These are phyloP conservation scores for Sinella curviseta DNA, from an alignment of 1,140 invertebrate species.

Conservation along the genomic window DNA sequence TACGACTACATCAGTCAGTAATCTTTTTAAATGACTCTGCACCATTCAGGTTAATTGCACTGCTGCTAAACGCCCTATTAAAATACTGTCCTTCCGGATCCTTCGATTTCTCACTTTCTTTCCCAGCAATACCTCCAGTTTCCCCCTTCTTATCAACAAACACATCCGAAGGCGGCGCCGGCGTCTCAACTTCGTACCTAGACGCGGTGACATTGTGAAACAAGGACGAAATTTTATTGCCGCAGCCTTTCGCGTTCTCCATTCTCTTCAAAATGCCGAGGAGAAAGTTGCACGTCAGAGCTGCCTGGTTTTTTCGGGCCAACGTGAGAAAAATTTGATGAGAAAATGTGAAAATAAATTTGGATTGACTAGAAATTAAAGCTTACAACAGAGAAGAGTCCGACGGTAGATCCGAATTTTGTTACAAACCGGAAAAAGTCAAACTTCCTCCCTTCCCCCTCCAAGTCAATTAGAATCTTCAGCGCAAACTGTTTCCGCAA, in stretches of 20 bases:
- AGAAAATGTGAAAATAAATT: background rate
- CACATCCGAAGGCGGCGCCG: too few relatives aligned
- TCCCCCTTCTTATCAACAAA: too few relatives aligned
- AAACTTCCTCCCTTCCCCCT: conserved; percentile 60
- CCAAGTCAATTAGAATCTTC: conserved; percentile 58
- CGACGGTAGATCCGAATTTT: conserved; percentile 61
- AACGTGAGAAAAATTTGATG: background rate
- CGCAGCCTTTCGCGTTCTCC: background rate
- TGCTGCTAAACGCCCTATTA: too few relatives aligned
- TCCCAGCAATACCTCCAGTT: too few relatives aligned
- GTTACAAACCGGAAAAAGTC: conserved; percentile 56
- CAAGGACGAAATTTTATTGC: too few relatives aligned
- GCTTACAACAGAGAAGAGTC: conserved; percentile 58
- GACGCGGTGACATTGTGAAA: too few relatives aligned
- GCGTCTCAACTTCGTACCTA: too few relatives aligned
- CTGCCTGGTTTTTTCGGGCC: background rate
- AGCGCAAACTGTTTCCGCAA: conserved; percentile 61
- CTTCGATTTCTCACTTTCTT: too few relatives aligned
- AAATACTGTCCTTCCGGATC: too few relatives aligned
- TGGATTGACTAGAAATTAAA: background rate
- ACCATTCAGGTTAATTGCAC: too few relatives aligned
- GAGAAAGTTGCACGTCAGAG: background rate
- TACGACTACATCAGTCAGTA: too few relatives aligned
- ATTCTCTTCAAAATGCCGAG: background rate
- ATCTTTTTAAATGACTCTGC: too few relatives aligned